Base-by-base conservation (phyloP, 35 echinoderm and acorn worm genomes). In the Apostichopus parvimensis region DNA sequence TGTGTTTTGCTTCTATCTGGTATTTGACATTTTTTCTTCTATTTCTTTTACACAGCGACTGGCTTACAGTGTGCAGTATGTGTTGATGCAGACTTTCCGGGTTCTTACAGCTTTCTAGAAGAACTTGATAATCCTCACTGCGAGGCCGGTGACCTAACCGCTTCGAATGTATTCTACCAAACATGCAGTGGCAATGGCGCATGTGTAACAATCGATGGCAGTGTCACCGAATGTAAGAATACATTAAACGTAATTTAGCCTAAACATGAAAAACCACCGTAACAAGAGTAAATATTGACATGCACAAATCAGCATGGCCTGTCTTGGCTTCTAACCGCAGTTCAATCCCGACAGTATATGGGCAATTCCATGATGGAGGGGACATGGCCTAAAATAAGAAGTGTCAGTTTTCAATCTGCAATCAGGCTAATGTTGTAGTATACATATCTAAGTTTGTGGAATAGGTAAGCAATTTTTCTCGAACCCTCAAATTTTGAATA, bases 71-170 rank as follows among this genome's bases (percentile, higher is more conserved):
- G 85, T 71, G 85, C 85, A 8, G 0, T 59, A 15, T 87, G 85
- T 14, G 6, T 70, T 18, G 59, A 87, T 71, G 9, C 66, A 10
- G 85, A 87, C 58, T 65, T 87, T 52, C 1, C 20, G n/a, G 45
- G 7, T 20, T 86, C 18, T 64, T 4, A 64, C 12, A 9, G 15
- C 57, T 6, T 15, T 25, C 57, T 4, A 5, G 10, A 8, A 13
- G n/a, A n/a, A n/a, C n/a, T n/a, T n/a, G 64, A 87, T 52, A 87
- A 87, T 66, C 85, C 85, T 9, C 18, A 57, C 23, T 87, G 85
- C n/a, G 85, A 87, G 59, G 58, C 6, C 11, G 85, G 85, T 28
- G 7, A 87, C 9, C 58, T 87, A 0, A 25, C 55, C 5, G 0
- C 64, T 66, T 11, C 57, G 9, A 10, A 87, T 14, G 85, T 87